Conservation (phyloP, 1,140 invertebrate species). For the Tribolium madens region DNA sequence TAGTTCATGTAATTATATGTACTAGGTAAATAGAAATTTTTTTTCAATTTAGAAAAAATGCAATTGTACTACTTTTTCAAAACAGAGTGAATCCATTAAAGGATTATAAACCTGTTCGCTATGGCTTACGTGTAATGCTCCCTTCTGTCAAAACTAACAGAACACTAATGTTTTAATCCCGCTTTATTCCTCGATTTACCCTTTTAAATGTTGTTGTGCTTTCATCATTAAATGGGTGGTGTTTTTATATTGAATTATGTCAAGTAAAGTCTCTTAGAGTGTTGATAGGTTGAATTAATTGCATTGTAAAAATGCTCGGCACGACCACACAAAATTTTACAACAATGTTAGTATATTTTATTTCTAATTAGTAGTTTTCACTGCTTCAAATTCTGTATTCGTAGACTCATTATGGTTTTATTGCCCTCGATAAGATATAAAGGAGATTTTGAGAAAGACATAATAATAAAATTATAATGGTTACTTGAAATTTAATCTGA, state of each 20-base stretch:
- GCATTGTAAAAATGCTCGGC: constrained; percentile 1
- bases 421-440: constrained; percentile 9
- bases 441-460: constrained; percentile 10
- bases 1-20: not conserved
- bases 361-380: constrained; percentile 14
- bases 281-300: constrained; percentile 7
- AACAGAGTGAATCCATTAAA: constrained; percentile 20
- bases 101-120: constrained; percentile 36
- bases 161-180: constrained; percentile 45
- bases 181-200: constrained; percentile 21
- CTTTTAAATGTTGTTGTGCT: constrained; percentile 4
- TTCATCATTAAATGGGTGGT: not conserved
- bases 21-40: too few relatives aligned
- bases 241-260: not conserved
- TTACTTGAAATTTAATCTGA: constrained; percentile 5
- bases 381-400: not conserved
- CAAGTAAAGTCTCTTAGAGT: not conserved
- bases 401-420: constrained; percentile 6
- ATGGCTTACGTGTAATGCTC: not conserved
- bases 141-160: constrained; percentile 27
- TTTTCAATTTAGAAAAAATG: too few relatives aligned
- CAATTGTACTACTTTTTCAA: not conserved
- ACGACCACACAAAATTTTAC: not conserved
- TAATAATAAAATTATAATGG: constrained; percentile 16
- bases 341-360: constrained; percentile 21